Conservation (phyloP, 1,140 invertebrate species). For the Nasonia giraulti region DNA sequence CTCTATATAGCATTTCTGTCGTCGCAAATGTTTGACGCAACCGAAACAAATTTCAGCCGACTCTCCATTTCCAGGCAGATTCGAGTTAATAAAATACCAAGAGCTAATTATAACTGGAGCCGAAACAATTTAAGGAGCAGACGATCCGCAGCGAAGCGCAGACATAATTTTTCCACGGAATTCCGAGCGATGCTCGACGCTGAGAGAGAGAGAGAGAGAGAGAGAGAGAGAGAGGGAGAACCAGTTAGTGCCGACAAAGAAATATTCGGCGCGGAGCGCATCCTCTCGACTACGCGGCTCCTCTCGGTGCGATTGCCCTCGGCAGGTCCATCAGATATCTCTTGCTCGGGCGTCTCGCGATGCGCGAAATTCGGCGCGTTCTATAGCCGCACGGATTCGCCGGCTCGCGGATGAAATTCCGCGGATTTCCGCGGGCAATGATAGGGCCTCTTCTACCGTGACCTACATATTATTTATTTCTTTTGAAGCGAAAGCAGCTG, state of each 20-base stretch:
- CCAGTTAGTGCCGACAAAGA: background rate
- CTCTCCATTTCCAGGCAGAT: background rate
- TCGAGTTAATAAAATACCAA: background rate
- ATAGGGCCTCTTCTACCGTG: constrained; percentile 18
- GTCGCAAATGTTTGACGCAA: no score
- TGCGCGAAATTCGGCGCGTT: constrained; percentile 32
- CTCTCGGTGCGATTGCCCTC: constrained; percentile 11
- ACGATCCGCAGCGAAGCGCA: no score
- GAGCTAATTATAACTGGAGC: no score
- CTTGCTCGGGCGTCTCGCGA: background rate
- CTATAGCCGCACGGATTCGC: background rate
- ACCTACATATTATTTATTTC: constrained; percentile 29
- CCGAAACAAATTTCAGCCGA: no score
- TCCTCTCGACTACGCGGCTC: background rate
- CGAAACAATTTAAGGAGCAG: no score
- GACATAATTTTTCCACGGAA: background rate
- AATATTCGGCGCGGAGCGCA: background rate
- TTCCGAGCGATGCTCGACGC: background rate
- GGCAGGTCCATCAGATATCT: background rate
- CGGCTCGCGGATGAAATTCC: constrained; percentile 6
- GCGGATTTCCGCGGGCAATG: constrained; percentile 17
- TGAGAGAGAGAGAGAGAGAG: background rate
- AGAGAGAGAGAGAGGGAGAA: background rate
- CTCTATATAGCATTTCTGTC: no score
- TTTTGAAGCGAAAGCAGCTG: background rate